Conservation (phyloP, 2,113 vertebrate genomes). For the Marcusenius ussheri region DNA sequence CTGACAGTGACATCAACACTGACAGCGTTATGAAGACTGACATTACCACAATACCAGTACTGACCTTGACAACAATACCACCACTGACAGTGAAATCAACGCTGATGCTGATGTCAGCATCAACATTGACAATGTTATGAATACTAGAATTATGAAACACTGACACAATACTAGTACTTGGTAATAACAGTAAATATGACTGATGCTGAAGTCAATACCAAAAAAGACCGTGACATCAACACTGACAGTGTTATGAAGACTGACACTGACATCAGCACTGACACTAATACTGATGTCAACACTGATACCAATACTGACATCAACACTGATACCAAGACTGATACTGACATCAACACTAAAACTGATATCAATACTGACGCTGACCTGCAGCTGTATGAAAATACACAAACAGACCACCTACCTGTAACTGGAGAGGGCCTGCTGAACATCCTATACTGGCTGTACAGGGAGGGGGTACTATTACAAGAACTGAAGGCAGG, state of each 20-base stretch:
- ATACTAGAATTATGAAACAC: neutral
- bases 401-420: constrained; percentile 31
- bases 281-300: neutral
- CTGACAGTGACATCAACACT: neutral
- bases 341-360: neutral
- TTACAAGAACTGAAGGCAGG: constrained; percentile 69
- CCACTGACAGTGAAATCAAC: neutral
- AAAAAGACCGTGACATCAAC: neutral
- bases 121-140: neutral
- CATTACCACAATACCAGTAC: neutral
- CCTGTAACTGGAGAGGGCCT: constrained; percentile 82
- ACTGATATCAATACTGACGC: neutral
- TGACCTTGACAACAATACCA: neutral
- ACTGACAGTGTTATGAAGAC: neutral
- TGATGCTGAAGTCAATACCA: neutral
- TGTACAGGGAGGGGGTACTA: constrained; percentile 66
- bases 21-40: neutral
- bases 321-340: neutral
- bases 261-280: neutral
- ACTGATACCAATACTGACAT: neutral
- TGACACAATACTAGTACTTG: neutral
- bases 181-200: neutral
- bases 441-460: constrained; percentile 78
- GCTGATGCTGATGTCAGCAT: no score
- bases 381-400: neutral